Evolutionary conservation across 2,797 vertebrate species (phyloP).

Genomic region (Pipistrellus nathusii): DNA sequence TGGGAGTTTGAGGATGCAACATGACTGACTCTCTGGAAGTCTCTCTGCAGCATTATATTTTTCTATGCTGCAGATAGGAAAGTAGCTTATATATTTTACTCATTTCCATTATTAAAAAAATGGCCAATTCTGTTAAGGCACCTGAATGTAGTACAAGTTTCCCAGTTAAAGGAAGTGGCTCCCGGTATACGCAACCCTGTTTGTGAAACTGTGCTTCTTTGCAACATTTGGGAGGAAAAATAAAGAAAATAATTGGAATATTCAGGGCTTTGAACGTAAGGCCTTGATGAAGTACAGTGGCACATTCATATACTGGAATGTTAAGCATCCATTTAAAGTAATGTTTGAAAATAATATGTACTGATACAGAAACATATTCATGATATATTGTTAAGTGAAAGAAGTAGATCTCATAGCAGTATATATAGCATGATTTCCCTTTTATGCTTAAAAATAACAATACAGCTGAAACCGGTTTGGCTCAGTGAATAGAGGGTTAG

Average conservation of each 20-base stretch:
- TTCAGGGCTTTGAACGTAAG: not conserved
- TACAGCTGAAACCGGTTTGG: too few species aligned
- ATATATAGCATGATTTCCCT: not conserved
- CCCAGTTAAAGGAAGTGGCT: not conserved
- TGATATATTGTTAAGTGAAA: not conserved
- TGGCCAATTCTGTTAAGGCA: not conserved
- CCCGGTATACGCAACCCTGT: not conserved
- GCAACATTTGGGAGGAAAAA: not conserved
- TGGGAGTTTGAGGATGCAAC: not conserved
- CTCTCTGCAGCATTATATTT: not conserved
- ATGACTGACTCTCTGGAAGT: not conserved
- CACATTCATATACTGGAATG: not conserved
- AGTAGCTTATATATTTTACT: slow-evolving; percentile 15
- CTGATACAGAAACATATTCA: not conserved
- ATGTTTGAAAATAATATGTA: not conserved
- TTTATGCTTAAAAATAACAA: slow-evolving; percentile 34
- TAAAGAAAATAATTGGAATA: not conserved
- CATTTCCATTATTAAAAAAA: not conserved
- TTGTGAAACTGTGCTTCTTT: not conserved
- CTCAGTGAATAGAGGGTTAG: too few species aligned
- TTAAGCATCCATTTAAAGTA: not conserved
- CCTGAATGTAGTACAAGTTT: slow-evolving; percentile 13
- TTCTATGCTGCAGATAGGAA: not conserved
- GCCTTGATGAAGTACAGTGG: not conserved
- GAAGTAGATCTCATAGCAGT: not conserved